These are phyloP conservation scores for Cotesia congregata DNA, from an alignment of 2,888 invertebrate genomes.

Conservation along the genomic window DNA sequence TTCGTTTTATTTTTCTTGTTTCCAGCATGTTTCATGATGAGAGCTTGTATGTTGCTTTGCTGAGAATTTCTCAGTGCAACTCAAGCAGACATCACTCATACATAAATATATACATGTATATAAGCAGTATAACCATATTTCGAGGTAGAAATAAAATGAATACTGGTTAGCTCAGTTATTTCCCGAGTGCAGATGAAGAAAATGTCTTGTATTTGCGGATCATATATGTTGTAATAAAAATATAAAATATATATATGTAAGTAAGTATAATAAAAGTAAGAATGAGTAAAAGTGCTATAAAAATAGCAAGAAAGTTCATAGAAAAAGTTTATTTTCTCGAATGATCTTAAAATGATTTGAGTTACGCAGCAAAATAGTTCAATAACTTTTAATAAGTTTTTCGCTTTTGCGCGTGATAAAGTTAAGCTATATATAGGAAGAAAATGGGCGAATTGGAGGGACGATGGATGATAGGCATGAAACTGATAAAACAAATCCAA, in stretches of 20 bases:
- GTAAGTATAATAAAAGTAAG: neutral
- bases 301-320: slow-evolving; percentile 6
- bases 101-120: neutral
- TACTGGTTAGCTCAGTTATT: slow-evolving; percentile 42
- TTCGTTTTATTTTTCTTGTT: neutral
- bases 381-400: slow-evolving; percentile 33
- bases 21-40: slow-evolving; percentile 15
- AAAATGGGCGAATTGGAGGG: neutral
- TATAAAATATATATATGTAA: neutral
- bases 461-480: slow-evolving; percentile 8
- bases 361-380: slow-evolving; percentile 26
- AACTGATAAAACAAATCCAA: slow-evolving; percentile 8
- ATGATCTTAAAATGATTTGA: slow-evolving; percentile 26
- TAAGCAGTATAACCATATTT: neutral
- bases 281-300: neutral
- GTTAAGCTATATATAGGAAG: neutral
- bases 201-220: slow-evolving; percentile 38
- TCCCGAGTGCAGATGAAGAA: slow-evolving; percentile 39
- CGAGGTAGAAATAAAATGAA: slow-evolving; percentile 45
- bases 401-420: slow-evolving; percentile 8
- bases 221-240: slow-evolving; percentile 28
- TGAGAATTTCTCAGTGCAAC: slow-evolving; percentile 23
- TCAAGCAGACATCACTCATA: slow-evolving; percentile 28
- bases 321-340: slow-evolving; percentile 20
- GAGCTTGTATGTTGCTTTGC: neutral